Percentiles rank a stretch among this genome's conserved stretches.
Conservation (phyloP, 2,797 vertebrate genomes). For the Falco cherrug region DNA sequence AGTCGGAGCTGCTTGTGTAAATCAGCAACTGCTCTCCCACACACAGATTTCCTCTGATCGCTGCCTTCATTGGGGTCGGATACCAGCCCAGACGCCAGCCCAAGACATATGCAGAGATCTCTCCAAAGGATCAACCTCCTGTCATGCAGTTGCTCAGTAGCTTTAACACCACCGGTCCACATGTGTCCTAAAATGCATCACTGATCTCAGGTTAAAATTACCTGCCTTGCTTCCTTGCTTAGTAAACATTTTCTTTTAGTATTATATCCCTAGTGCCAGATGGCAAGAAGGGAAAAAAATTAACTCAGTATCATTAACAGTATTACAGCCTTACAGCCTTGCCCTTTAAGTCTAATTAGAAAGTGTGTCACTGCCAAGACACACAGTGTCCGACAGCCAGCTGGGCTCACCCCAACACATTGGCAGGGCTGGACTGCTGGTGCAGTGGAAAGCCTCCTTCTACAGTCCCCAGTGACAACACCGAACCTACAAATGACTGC, state of each 20-base stretch:
- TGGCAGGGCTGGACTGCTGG: not conserved
- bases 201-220: constrained; percentile 55
- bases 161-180: not conserved
- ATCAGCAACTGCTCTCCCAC: not conserved
- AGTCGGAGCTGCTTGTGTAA: not conserved
- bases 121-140: not conserved
- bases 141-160: not conserved
- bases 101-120: not conserved
- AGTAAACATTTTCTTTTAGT: constrained; percentile 66
- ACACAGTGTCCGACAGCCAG: not conserved
- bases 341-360: constrained; percentile 60
- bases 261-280: constrained; percentile 7
- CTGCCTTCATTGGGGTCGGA: not conserved
- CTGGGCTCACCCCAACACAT: not conserved
- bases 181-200: not conserved
- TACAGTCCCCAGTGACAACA: rapidly evolving
- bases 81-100: not conserved
- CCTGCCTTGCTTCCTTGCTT: constrained; percentile 26
- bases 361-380: constrained; percentile 51
- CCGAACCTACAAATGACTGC: not conserved
- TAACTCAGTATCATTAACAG: constrained; percentile 67
- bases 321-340: constrained; percentile 70
- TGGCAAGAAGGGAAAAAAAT: constrained; percentile 46
- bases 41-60: not conserved
- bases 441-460: not conserved